These are phyloP conservation scores for Sinonovacula constricta DNA, from an alignment of 1,140 invertebrate genomes.

Conservation along the genomic window DNA sequence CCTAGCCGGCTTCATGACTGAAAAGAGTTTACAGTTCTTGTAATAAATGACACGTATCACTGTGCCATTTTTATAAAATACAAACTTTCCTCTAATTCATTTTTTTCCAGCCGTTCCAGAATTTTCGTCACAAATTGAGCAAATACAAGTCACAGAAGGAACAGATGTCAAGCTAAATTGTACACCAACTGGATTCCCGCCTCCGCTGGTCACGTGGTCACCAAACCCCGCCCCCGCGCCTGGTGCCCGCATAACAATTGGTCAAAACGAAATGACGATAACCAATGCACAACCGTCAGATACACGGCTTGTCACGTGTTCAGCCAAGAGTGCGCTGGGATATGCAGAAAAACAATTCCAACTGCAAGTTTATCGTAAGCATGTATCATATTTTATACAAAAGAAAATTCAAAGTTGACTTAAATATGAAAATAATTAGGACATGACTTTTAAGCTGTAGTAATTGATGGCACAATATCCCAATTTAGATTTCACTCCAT, in stretches of 20 bases:
- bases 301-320: conserved; percentile 5
- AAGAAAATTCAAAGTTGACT: no score
- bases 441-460: no score
- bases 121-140: conserved; percentile 8
- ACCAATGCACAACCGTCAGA: conserved; percentile 1
- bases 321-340: conserved; percentile 33
- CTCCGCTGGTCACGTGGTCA: conserved; percentile 19
- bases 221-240: conserved; percentile 10
- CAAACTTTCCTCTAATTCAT: not conserved
- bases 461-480: no score
- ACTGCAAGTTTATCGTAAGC: conserved; percentile 42
- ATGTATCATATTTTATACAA: no score
- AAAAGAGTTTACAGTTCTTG: no score
- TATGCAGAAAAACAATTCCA: conserved; percentile 25
- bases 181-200: conserved; percentile 33
- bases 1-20: no score
- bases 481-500: no score
- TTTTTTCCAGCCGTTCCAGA: conserved; percentile 20
- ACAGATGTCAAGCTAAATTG: conserved; percentile 34
- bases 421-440: no score
- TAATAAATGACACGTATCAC: not conserved
- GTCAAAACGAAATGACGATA: conserved; percentile 1
- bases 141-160: conserved; percentile 38
- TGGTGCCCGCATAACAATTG: not conserved
- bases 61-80: not conserved